These are phyloP conservation scores for Tichodroma muraria DNA, from an alignment of 2,113 vertebrate genomes.

Conservation along the genomic window DNA sequence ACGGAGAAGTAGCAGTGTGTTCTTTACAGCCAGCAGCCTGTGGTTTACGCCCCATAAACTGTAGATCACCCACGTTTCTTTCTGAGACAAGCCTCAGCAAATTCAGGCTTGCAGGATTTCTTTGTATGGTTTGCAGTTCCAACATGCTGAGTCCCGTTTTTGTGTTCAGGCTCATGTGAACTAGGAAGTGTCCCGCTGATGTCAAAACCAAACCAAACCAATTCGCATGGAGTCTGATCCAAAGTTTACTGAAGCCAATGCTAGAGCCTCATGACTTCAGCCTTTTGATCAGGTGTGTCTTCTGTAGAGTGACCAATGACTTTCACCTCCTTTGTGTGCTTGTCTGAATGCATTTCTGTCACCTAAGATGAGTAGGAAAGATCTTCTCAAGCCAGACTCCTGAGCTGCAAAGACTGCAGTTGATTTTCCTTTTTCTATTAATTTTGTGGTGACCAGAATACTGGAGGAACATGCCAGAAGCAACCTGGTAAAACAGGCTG, in stretches of 20 bases:
- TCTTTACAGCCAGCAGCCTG: neutral
- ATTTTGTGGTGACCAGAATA: neutral
- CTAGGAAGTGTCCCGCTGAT: constrained; percentile 2
- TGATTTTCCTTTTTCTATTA: neutral
- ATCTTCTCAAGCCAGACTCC: neutral
- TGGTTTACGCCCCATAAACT: neutral
- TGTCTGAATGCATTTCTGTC: neutral
- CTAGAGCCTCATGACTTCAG: neutral
- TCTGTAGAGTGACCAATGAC: neutral
- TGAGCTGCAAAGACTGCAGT: neutral
- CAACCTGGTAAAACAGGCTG: neutral
- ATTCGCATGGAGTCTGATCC: neutral
- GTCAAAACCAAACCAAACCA: neutral
- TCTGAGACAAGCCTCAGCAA: constrained; percentile 19
- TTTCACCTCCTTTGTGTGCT: neutral
- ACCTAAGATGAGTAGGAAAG: neutral
- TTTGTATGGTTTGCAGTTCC: neutral
- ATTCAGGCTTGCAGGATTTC: neutral
- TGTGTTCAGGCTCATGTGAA: neutral
- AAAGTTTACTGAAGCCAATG: neutral
- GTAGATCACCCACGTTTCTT: neutral
- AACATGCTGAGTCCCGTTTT: neutral
- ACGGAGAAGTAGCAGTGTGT: neutral
- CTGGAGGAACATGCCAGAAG: neutral
- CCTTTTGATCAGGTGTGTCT: neutral